A percentile compares a stretch with the other conserved stretches of the same genome.
These are phyloP conservation scores for Phrynosoma blainvillii DNA, from an alignment of 2,113 vertebrate species.

Conservation along the genomic window DNA sequence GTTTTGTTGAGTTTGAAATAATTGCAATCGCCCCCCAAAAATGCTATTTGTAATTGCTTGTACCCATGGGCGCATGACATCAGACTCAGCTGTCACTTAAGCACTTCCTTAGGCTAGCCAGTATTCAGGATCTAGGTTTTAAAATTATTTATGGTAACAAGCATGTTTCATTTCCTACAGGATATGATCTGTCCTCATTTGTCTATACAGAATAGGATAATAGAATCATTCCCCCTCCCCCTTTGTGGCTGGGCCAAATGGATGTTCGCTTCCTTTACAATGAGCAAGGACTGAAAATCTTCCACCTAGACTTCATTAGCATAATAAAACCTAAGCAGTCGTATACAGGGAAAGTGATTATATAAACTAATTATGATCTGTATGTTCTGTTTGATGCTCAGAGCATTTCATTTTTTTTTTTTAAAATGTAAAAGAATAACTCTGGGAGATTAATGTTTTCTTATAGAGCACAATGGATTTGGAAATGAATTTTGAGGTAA, in stretches of 20 bases:
- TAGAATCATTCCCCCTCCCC: conserved; percentile 5
- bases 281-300: conserved; percentile 17
- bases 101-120: neutral
- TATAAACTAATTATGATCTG: conserved; percentile 20
- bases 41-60: neutral
- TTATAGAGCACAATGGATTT: conserved; percentile 7
- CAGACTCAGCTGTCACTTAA: neutral
- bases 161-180: neutral
- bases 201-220: neutral
- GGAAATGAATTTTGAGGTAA: conserved; percentile 24
- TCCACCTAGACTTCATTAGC: conserved; percentile 33
- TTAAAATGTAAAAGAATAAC: conserved; percentile 24
- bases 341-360: conserved; percentile 9
- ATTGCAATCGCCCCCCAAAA: neutral
- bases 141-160: conserved; percentile 14
- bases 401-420: conserved; percentile 7
- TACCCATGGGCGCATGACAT: neutral
- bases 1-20: neutral
- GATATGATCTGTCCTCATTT: conserved; percentile 16
- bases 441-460: conserved; percentile 7
- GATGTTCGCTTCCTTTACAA: conserved; percentile 24
- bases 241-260: conserved; percentile 15
- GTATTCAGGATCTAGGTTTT: neutral
- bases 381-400: neutral
- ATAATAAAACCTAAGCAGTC: conserved; percentile 18